Percentiles rank a stretch among this genome's conserved stretches.
These are phyloP conservation scores for Antigone vipio DNA, from an alignment of 2,113 vertebrate genomes.

Conservation along the genomic window DNA sequence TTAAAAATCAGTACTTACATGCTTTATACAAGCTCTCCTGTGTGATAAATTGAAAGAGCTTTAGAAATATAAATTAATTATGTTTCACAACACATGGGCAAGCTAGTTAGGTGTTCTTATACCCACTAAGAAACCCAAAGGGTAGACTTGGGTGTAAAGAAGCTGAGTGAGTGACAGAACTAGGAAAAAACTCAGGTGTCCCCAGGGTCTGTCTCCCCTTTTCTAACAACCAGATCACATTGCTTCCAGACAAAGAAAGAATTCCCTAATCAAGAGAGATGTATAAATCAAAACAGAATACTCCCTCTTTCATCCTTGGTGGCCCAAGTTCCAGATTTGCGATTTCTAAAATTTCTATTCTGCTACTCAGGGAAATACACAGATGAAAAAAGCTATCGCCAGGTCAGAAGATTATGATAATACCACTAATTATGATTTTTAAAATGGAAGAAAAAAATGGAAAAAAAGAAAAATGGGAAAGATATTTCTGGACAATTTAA, in stretches of 20 bases:
- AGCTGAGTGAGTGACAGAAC: background rate
- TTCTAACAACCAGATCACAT: background rate
- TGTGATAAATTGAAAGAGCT: background rate
- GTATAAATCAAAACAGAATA: constrained; percentile 18
- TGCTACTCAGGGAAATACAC: background rate
- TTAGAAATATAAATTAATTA: background rate
- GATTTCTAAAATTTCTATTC: background rate
- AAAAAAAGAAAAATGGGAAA: background rate
- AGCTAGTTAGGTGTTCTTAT: background rate
- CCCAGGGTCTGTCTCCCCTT: background rate
- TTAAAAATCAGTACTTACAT: background rate
- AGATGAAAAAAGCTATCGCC: background rate
- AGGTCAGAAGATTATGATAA: background rate
- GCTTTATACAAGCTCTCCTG: background rate
- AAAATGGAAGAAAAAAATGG: background rate
- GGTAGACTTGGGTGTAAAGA: background rate
- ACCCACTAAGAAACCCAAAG: background rate
- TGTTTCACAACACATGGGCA: background rate
- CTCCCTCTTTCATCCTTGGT: background rate
- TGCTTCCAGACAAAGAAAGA: constrained; percentile 29
- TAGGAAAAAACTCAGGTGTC: background rate
- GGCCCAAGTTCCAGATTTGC: background rate
- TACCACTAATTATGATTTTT: background rate
- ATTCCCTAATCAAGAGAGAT: background rate
- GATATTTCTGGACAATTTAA: background rate